These are phyloP conservation scores for Epinotia brunnichana DNA, from an alignment of 2,888 invertebrate species.

Conservation along the genomic window DNA sequence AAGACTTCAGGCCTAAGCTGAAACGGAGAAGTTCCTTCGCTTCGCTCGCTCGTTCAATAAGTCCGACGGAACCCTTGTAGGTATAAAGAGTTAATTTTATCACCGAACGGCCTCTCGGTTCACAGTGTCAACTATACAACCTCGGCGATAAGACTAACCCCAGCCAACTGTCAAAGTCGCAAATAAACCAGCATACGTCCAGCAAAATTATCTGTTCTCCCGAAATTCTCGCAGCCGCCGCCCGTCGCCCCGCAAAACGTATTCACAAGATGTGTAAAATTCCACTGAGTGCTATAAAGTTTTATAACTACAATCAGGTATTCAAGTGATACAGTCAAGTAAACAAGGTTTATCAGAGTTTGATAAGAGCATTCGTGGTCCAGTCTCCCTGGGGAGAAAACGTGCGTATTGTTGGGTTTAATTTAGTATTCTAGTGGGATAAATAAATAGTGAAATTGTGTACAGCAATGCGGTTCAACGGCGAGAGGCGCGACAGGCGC, in stretches of 20 bases:
- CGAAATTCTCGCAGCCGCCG: background rate
- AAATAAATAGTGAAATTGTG: slow-evolving; percentile 37
- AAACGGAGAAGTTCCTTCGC: too few species aligned
- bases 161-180: slow-evolving; percentile 40
- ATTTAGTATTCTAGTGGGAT: slow-evolving; percentile 33
- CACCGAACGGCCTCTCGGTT: slow-evolving; percentile 26
- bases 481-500: slow-evolving; percentile 71
- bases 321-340: slow-evolving; percentile 45
- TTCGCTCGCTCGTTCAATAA: too few species aligned
- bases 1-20: too few species aligned
- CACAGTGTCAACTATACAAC: slow-evolving; percentile 36
- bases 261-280: slow-evolving; percentile 48
- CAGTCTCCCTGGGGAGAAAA: slow-evolving; percentile 57
- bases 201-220: slow-evolving; percentile 1
- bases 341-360: slow-evolving; percentile 57
- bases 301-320: slow-evolving; percentile 39
- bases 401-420: slow-evolving; percentile 53
- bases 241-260: slow-evolving; percentile 16
- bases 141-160: slow-evolving; percentile 31
- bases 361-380: slow-evolving; percentile 62
- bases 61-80: slow-evolving; percentile 11
- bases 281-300: slow-evolving; percentile 48
- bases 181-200: slow-evolving; percentile 31
- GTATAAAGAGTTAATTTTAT: slow-evolving; percentile 10
- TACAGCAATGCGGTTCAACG: slow-evolving; percentile 71